Percentiles rank a stretch among this genome's conserved stretches.
These are phyloP conservation scores for Dromius quadrimaculatus DNA, from an alignment of 2,888 invertebrate genomes.

Conservation along the genomic window DNA sequence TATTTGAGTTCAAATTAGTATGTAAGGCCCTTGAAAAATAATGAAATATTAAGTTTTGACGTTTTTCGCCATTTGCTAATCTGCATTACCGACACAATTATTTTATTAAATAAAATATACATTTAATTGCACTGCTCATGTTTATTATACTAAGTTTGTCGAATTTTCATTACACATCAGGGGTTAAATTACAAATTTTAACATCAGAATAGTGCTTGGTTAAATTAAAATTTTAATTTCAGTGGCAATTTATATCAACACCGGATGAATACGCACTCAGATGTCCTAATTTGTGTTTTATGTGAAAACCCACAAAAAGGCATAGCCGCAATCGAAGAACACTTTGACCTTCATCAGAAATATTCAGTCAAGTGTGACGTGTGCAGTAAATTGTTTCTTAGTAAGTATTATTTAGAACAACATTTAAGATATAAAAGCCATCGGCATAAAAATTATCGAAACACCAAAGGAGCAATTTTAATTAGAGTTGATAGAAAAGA, in stretches of 20 bases:
- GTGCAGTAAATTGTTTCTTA: slow-evolving; percentile 44
- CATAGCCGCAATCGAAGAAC: slow-evolving; percentile 23
- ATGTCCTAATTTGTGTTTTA: slow-evolving; percentile 20
- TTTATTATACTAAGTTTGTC: no score
- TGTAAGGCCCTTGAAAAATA: no score
- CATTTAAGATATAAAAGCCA: slow-evolving; percentile 41
- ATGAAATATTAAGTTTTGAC: no score
- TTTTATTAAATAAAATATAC: no score
- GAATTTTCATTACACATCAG: no score
- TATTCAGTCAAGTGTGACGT: slow-evolving; percentile 38
- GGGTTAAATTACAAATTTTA: no score
- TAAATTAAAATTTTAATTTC: slow-evolving; percentile 7
- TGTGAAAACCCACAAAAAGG: slow-evolving; percentile 27
- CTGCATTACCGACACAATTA: no score
- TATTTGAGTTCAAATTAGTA: no score
- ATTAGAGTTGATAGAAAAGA: slow-evolving; percentile 25
- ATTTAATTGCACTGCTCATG: no score
- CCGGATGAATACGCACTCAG: slow-evolving; percentile 2
- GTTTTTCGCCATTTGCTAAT: no score
- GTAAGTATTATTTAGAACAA: slow-evolving; percentile 31
- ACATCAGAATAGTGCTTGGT: no score
- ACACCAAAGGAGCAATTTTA: slow-evolving; percentile 36
- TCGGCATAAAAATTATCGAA: slow-evolving; percentile 11
- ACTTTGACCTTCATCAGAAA: slow-evolving; percentile 35
- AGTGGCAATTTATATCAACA: slow-evolving; percentile 36